Conservation (phyloP, 2,888 invertebrate species). For the Leptopilina drosophilae region DNA sequence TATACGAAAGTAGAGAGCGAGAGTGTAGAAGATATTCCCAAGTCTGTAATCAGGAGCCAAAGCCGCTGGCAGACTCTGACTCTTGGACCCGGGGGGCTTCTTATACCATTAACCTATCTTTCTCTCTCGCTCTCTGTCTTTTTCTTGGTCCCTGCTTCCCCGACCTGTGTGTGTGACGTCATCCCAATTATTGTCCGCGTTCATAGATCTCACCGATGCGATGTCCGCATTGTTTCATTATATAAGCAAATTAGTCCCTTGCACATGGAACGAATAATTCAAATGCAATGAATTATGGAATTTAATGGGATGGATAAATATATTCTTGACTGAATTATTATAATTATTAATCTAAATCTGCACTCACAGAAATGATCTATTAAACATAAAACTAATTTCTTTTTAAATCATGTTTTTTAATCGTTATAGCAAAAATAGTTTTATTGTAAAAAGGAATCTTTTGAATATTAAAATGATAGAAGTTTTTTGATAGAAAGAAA, state of each 20-base stretch:
- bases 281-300: no score
- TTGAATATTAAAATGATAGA: no score
- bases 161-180: slow-evolving; percentile 64
- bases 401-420: no score
- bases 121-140: no score
- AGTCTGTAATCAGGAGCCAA: slow-evolving; percentile 75
- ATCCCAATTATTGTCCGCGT: slow-evolving; percentile 46
- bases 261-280: not conserved
- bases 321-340: no score
- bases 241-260: not conserved
- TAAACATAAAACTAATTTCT: no score
- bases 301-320: no score
- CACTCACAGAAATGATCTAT: no score
- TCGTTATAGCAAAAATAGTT: no score
- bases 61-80: slow-evolving; percentile 59
- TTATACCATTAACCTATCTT: slow-evolving; percentile 71
- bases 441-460: no score
- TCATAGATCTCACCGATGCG: slow-evolving; percentile 2
- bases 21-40: slow-evolving; percentile 73
- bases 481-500: no score
- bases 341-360: no score
- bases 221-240: not conserved
- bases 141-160: slow-evolving; percentile 44
- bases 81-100: slow-evolving; percentile 66
- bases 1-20: slow-evolving; percentile 74